Evolutionary conservation across 2,888 invertebrate species (phyloP).

Genomic region (Heteromyza rotundicornis): DNA sequence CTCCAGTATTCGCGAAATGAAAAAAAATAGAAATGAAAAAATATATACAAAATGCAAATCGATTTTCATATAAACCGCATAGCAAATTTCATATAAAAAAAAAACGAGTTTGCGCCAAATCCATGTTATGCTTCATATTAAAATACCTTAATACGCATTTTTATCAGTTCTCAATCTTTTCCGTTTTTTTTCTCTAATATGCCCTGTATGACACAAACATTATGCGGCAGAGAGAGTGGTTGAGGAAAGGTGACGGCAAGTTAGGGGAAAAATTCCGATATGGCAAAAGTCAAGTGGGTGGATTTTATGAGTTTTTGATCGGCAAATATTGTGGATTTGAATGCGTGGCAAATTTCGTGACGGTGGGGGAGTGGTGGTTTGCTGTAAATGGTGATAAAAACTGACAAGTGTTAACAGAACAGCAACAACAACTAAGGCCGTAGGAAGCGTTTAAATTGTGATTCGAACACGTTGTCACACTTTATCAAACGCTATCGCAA

Average conservation of each 20-base stretch:
- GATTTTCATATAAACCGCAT: constrained; percentile 18
- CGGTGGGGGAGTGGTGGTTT: background rate
- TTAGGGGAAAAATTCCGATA: background rate
- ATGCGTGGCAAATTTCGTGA: background rate
- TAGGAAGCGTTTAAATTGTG: too few species aligned
- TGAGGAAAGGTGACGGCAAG: background rate
- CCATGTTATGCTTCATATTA: constrained; percentile 9
- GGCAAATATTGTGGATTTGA: background rate
- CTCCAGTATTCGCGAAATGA: background rate
- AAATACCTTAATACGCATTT: constrained; percentile 19
- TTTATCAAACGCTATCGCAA: too few species aligned
- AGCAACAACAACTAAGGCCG: too few species aligned
- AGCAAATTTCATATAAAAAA: constrained; percentile 17
- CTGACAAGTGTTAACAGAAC: too few species aligned
- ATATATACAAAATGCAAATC: constrained; percentile 15
- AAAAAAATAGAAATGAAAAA: background rate
- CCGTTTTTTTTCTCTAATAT: background rate
- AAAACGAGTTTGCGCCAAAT: constrained; percentile 9
- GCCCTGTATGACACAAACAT: background rate
- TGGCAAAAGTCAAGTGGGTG: constrained; percentile 8
- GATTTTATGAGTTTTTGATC: constrained; percentile 8
- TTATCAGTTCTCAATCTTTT: constrained; percentile 3
- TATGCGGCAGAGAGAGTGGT: background rate
- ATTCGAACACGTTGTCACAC: too few species aligned
- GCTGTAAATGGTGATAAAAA: too few species aligned